These are phyloP conservation scores for Astreopora myriophthalma DNA, from an alignment of 64 coral and sea anemone species.

Conservation along the genomic window DNA sequence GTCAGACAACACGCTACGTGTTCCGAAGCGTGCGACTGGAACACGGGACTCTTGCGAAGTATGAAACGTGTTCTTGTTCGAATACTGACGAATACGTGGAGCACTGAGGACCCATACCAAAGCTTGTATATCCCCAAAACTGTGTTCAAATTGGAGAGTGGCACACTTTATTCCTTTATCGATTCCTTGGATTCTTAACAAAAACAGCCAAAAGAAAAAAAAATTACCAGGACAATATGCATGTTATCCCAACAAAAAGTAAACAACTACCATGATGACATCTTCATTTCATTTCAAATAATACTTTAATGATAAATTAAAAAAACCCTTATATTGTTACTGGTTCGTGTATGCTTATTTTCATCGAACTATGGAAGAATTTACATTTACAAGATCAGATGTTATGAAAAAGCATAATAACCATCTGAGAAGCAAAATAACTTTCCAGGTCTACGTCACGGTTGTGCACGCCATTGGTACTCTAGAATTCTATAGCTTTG, in stretches of 20 bases:
- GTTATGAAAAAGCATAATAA: no score
- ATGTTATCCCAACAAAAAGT: not conserved
- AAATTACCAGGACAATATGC: not conserved
- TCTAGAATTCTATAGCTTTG: no score
- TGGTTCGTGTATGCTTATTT: not conserved
- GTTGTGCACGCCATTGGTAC: no score
- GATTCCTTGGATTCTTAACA: not conserved
- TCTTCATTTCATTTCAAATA: not conserved
- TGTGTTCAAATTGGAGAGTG: no score
- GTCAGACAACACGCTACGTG: not conserved
- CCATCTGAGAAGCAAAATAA: no score
- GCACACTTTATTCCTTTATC: not conserved
- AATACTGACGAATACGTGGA: not conserved
- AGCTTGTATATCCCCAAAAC: no score
- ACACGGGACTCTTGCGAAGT: not conserved
- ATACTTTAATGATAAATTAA: not conserved
- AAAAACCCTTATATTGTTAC: not conserved
- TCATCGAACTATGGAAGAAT: not conserved
- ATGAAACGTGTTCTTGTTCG: not conserved
- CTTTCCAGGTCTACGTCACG: no score
- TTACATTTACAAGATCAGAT: no score
- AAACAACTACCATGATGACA: not conserved
- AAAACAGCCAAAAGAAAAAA: not conserved
- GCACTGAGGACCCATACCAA: not conserved
- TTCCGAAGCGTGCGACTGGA: not conserved